Percentiles rank a stretch among this genome's conserved stretches.
Conservation (phyloP, 2,113 vertebrate genomes). For the Uria lomvia region DNA sequence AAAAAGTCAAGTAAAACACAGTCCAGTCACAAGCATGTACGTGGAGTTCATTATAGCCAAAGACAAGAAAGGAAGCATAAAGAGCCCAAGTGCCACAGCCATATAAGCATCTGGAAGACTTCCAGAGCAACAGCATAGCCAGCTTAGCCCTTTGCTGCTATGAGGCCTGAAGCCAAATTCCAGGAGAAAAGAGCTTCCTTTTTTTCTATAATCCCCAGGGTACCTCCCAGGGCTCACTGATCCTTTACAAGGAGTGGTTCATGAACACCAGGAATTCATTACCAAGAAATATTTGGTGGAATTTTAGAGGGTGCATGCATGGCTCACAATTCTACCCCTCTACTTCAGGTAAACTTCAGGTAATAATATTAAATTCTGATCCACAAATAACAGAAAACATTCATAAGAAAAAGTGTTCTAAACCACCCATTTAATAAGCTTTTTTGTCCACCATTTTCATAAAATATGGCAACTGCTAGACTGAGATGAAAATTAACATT, state of each 20-base stretch:
- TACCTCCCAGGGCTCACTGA: background rate
- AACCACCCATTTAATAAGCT: background rate
- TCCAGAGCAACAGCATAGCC: background rate
- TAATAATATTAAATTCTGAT: background rate
- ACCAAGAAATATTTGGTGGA: background rate
- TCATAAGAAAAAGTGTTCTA: background rate
- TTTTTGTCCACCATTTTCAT: background rate
- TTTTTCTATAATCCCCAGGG: background rate
- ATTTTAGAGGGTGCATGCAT: background rate
- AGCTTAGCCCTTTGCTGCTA: background rate
- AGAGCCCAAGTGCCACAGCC: background rate
- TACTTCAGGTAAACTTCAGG: background rate
- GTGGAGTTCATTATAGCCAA: background rate
- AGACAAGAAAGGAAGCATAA: background rate
- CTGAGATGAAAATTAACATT: background rate
- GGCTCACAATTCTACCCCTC: background rate
- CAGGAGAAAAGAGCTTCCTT: background rate
- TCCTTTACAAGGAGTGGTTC: background rate
- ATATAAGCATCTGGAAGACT: background rate
- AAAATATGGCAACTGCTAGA: background rate
- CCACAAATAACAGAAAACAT: background rate
- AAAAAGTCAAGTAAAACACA: background rate
- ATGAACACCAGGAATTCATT: background rate
- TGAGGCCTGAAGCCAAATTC: background rate
- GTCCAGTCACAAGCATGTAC: background rate